Evolutionary conservation across 2,113 vertebrate species (phyloP), one percentile per base, ranked within the genome.

Genomic region (Odontophorus gujanensis): DNA sequence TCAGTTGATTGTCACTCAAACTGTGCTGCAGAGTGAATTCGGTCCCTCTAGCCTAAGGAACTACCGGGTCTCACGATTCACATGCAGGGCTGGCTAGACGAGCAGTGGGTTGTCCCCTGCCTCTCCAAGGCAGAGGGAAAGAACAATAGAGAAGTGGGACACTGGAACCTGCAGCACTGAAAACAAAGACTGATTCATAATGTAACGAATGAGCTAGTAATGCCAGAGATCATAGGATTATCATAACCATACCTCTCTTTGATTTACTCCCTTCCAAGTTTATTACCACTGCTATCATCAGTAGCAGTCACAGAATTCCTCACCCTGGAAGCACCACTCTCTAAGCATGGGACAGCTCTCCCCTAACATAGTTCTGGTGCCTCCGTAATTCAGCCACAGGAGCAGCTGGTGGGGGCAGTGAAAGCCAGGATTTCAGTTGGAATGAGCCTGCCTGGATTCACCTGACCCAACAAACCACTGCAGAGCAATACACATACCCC

Each of bases 291-390:
- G 40, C 8, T 13, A 80, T 6, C 51, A 38, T 14, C 12, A 38
- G 8, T 10, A 71, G 18, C 25, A 53, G n/a, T 19, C n/a, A n/a
- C 28, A 24, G 45, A 63, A 69, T n/a, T 40, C 16, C n/a, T 80
- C 47, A 67, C 4, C 9, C n/a, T 32, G 17, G 53, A 58, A 38
- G 8, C 50, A 58, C 7, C 32, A 86, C 7, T 14, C 15, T 51
- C 6, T 34, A 34, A 59, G 30, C 25, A 25, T 3, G 4, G n/a
- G 43, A 69, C 2, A 30, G 47, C 20, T 6, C 12, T 74, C n/a
- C 26, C 1, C 1, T 28, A 21, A 57, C 3, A 2, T 9, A 53
- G 2, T 22, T 11, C n/a, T 32, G 21, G 28, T 42, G 28, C 20
- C 51, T 24, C 9, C 9, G 19, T 28, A 40, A 24, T 24, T 48